phyloP scores from a whole-genome alignment of 2,888 invertebrate species.

The Orthosia gothica region DNA sequence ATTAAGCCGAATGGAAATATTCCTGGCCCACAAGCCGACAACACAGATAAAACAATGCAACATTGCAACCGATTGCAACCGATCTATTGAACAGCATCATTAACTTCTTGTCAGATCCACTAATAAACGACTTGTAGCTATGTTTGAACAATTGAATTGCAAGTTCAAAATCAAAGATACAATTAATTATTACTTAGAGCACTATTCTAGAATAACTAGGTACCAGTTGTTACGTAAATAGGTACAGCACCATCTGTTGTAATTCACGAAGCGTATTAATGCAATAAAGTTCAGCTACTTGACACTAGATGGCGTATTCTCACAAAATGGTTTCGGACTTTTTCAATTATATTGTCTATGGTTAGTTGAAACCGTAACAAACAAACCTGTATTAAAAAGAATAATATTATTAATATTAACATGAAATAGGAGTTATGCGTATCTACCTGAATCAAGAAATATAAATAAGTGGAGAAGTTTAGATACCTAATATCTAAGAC shows the following conservation, averaged over 20 bases:
- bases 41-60: too few relatives aligned
- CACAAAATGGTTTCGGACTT: not conserved
- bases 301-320: constrained; percentile 71
- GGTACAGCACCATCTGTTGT: constrained; percentile 14
- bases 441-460: constrained; percentile 7
- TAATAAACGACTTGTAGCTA: too few relatives aligned
- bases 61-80: too few relatives aligned
- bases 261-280: not conserved
- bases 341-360: constrained; percentile 10
- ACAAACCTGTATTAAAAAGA: constrained; percentile 1
- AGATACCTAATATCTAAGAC: not conserved
- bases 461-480: constrained; percentile 22
- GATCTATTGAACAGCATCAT: too few relatives aligned
- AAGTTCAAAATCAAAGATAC: too few relatives aligned
- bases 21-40: too few relatives aligned
- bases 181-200: too few relatives aligned
- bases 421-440: not conserved
- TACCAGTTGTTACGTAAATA: not conserved
- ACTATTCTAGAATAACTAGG: too few relatives aligned
- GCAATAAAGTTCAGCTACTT: constrained; percentile 64
- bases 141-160: too few relatives aligned
- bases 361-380: not conserved
- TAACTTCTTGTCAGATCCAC: too few relatives aligned
- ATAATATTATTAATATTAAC: not conserved
- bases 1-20: too few relatives aligned